Base-by-base conservation (phyloP, 2,888 invertebrate genomes). In the Chloroclystis v-ata region DNA sequence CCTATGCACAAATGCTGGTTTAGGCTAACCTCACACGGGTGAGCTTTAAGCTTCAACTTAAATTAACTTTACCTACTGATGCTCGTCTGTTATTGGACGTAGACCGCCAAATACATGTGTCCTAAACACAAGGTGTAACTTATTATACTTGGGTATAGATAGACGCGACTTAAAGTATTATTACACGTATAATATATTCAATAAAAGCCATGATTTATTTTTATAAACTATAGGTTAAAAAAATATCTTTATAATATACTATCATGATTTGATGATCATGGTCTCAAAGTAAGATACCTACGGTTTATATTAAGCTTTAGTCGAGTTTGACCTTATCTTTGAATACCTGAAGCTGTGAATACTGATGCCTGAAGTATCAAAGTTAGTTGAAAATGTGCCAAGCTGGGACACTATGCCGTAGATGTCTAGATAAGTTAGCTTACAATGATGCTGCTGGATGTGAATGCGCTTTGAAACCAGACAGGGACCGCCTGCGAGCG, bases 351-450 rank as follows among this genome's bases (percentile, higher is more conserved):
- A 37, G 37, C 13, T 13, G 7, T 16, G 37, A 42, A 42, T 24
- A 24, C 35, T 29, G 39, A 32, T 12, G 14, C n/a, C 29, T 14
- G 11, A 10, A 46, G 35, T 45, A 28, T 37, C 25, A 39, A 47
- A 35, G 43, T 49, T 37, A 16, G 39, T 51, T 53, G 53, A 52
- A 56, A 49, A 49, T 52, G 47, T 56, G 53, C 56, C 56, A 56
- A 53, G 48, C 40, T 16, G n/a, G 47, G 43, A 33, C 14, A 33
- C 14, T n/a, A n/a, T 14, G 28, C 39, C 38, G 28, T 45, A 49
- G 51, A 53, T 52, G 37, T 40, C 26, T 11, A 35, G 49, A 45
- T 51, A 53, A 47, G 47, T 39, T 35, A 53, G 43, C 38, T 56
- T 53, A 47, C 50, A 53, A 42, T 30, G 52, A 44, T 50, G 53